Evolutionary conservation across 1,140 invertebrate species (phyloP), one percentile per base, ranked within the genome.

Genomic region (Drosophila teissieri): DNA sequence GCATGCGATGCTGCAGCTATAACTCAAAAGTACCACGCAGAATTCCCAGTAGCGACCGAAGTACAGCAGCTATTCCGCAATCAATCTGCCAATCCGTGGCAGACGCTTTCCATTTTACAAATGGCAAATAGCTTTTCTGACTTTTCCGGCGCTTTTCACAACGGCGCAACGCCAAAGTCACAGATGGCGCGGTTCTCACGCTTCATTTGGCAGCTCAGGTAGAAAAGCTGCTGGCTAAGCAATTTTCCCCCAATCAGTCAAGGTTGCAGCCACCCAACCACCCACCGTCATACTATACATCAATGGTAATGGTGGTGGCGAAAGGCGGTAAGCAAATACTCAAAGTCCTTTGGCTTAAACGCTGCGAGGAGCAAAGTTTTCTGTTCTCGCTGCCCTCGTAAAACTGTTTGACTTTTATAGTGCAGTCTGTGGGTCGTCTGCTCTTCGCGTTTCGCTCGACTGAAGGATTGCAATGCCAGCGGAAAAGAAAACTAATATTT

Each of bases 331-430:
- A 84, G 80, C 81, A 80, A 84, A 70, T 57, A n/a, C n/a, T n/a
- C n/a, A n/a, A n/a, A 70, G 65, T 84, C 70, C 81, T 69, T 72
- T 64, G 76, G 81, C 77, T 80, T 79, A 73, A 84, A 84, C 46
- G 80, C 76, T 84, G 64, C 63, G 53, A 61, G 72, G 54, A 67
- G 36, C 61, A 61, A 84, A 84, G 54, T 83, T 80, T 80, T 72
- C 58, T 48, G 58, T 51, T 42, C 44, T 31, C 58, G 27, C 37
- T 48, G 68, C 57, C 46, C 55, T 74, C 60, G 42, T 61, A 61
- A 76, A 75, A 61, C 17, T 56, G 46, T 58, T 67, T 67, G 40
- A 55, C 51, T 65, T 39, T 37, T 53, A 40, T 53, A 15, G 27
- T 12, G 27, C 0, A 42, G 51, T 45, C 34, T 48, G 52, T n/a